phyloP scores from a whole-genome alignment of 2,113 vertebrate species.

The Gobio gobio region DNA sequence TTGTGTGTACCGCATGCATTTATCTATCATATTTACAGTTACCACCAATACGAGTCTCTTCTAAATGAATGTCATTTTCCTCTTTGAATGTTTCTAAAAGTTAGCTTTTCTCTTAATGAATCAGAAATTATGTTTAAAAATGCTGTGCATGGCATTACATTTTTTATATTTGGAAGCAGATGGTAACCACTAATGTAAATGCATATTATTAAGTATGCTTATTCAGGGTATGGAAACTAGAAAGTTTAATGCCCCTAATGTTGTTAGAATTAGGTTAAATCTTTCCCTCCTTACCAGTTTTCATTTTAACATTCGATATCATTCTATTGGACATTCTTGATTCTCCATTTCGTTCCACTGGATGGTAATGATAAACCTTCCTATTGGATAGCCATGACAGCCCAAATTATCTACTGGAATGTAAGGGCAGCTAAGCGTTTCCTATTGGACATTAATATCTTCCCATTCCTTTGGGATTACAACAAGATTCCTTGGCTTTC shows the following conservation, averaged over 20 bases:
- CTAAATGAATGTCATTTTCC: neutral
- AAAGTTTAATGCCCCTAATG: neutral
- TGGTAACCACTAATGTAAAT: neutral
- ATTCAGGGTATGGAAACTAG: neutral
- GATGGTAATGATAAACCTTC: constrained; percentile 31
- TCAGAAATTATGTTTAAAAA: neutral
- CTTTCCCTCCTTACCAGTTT: constrained; percentile 7
- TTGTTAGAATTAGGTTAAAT: neutral
- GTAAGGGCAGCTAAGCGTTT: neutral
- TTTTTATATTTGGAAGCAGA: neutral
- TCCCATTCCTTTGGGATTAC: constrained; percentile 35
- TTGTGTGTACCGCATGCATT: constrained; percentile 36
- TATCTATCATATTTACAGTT: neutral
- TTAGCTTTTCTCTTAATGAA: too few species aligned
- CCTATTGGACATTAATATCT: constrained; percentile 31
- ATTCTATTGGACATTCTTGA: constrained; percentile 32
- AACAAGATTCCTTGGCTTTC: constrained; percentile 40
- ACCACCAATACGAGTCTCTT: neutral
- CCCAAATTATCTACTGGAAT: constrained; percentile 32
- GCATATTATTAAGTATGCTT: neutral
- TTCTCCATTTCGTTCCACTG: neutral
- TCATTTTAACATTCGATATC: constrained; percentile 27
- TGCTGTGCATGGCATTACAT: neutral
- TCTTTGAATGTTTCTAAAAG: too few species aligned
- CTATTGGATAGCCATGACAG: constrained; percentile 15